Evolutionary conservation across 1,140 invertebrate genomes (phyloP), one percentile per base, ranked within the genome.

Genomic region (Cheumatopsyche charites): DNA sequence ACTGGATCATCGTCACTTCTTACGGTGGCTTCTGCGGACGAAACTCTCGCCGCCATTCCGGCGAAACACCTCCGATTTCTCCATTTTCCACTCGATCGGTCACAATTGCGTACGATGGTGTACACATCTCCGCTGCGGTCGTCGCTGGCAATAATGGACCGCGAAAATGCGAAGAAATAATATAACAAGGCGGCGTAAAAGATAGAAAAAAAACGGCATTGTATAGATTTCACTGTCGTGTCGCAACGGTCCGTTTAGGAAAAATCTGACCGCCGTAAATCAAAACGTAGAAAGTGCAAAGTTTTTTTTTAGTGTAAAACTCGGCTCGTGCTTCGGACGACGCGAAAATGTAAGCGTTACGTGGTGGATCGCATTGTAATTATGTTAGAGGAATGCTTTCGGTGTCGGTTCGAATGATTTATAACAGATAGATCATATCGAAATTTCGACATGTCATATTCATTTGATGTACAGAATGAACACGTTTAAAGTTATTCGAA

Each of bases 81-180:
- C 74, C 71, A 73, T 73, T 75, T 73, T 73, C 71, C 74, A 71
- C 61, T 71, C 70, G 74, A 75, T 75, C 66, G 74, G 69, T 26
- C 71, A 73, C 68, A 73, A 71, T 75, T 73, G 74, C 74, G 74
- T 71, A 42, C 62, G 61, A 21, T 67, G 47, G 71, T 75, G 62
- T 67, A 75, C 74, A 75, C 74, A 75, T 75, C 74, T 71, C 29
- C 29, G 67, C 73, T 72, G 74, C 74, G 74, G 74, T 73, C 63
- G 43, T 49, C 17, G 55, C 17, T 25, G 12, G n/a, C 23, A 58
- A 58, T 47, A 47, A 47, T 13, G 43, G 43, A 7, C 11, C 2
- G 43, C 43, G 43, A 47, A 12, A 47, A 47, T 6, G 13, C 12
- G 11, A 15, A 4, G 43, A 13, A 52, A 52, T 25, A 7, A 58